phyloP scores from a whole-genome alignment of 2,888 invertebrate genomes.

The Molanna angustata region DNA sequence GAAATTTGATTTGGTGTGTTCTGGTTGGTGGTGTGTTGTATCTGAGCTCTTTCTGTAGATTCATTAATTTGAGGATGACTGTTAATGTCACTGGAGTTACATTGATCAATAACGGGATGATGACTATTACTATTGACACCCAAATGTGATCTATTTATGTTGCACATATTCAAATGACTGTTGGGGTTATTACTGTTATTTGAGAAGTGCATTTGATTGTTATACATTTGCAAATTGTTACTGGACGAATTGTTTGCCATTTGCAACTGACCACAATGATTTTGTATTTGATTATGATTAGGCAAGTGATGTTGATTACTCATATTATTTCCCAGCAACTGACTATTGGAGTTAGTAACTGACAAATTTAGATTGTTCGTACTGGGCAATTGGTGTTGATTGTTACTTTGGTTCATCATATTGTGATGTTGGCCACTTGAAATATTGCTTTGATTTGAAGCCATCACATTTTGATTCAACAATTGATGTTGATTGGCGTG shows the following conservation, averaged over 20 bases:
- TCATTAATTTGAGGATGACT: conserved; percentile 41
- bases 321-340: conserved; percentile 47
- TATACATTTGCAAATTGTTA: conserved; percentile 32
- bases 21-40: conserved; percentile 49
- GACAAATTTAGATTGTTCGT: conserved; percentile 47
- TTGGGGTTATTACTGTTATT: conserved; percentile 14
- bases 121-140: conserved; percentile 5
- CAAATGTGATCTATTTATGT: conserved; percentile 9
- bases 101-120: conserved; percentile 11
- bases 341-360: conserved; percentile 35
- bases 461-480: conserved; percentile 4
- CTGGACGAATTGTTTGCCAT: conserved; percentile 35
- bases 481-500: conserved; percentile 19
- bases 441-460: conserved; percentile 51
- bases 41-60: conserved; percentile 45
- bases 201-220: conserved; percentile 19
- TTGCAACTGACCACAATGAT: conserved; percentile 47
- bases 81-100: conserved; percentile 4
- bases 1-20: conserved; percentile 38
- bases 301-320: conserved; percentile 42
- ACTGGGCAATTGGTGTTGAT: conserved; percentile 42
- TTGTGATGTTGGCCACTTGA: conserved; percentile 46
- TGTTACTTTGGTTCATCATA: conserved; percentile 33
- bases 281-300: conserved; percentile 47
- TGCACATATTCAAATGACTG: conserved; percentile 15